These are phyloP conservation scores for Thalassoma bifasciatum DNA, from an alignment of 2,113 vertebrate genomes.

Conservation along the genomic window DNA sequence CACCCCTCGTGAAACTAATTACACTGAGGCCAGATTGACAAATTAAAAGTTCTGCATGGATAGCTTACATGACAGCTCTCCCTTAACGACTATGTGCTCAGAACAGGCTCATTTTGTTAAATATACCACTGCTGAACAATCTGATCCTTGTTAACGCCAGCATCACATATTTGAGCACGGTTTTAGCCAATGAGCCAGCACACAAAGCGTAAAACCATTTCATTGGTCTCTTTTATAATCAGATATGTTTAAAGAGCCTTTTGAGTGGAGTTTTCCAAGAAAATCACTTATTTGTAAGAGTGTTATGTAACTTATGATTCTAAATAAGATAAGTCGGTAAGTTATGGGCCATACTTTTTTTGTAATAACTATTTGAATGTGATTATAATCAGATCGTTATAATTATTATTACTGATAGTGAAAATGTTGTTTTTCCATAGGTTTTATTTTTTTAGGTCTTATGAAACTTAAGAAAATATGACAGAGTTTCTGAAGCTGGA, in stretches of 20 bases:
- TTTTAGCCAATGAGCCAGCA: not conserved
- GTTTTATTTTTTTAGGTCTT: too few species aligned
- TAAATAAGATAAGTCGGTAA: not conserved
- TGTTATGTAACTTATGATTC: too few species aligned
- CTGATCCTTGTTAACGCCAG: not conserved
- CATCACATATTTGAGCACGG: not conserved
- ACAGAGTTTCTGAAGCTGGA: not conserved
- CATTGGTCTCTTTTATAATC: not conserved
- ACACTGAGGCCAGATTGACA: constrained; percentile 12
- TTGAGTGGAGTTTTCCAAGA: not conserved
- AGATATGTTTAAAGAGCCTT: not conserved
- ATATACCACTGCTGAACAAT: not conserved
- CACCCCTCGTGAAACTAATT: constrained; percentile 11
- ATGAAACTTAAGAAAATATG: not conserved
- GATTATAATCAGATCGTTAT: too few species aligned
- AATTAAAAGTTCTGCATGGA: constrained; percentile 25
- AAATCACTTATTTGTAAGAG: too few species aligned
- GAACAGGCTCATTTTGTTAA: not conserved
- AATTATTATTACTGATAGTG: too few species aligned
- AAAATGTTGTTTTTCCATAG: not conserved
- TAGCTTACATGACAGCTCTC: constrained; percentile 14
- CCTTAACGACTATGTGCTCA: not conserved
- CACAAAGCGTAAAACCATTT: not conserved
- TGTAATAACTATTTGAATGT: not conserved
- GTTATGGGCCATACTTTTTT: not conserved